These are phyloP conservation scores for Helicoverpa zea DNA, from an alignment of 1,140 invertebrate species.

Conservation along the genomic window DNA sequence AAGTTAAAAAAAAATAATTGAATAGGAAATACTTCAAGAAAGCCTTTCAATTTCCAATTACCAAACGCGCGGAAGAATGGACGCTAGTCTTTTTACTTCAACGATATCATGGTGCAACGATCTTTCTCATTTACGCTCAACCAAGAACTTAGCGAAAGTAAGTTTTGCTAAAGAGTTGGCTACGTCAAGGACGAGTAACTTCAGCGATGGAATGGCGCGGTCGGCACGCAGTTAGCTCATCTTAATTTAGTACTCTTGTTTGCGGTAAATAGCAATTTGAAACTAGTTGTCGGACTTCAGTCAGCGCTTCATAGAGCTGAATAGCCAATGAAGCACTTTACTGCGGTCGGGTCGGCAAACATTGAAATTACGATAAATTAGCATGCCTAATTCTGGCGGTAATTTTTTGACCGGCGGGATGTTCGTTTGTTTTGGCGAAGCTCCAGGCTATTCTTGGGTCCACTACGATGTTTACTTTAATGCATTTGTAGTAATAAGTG, in stretches of 20 bases:
- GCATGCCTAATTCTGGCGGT: slow-evolving; percentile 21
- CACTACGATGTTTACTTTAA: slow-evolving; percentile 18
- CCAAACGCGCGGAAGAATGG: slow-evolving; percentile 4
- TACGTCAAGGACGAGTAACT: slow-evolving; percentile 26
- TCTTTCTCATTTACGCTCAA: slow-evolving; percentile 56
- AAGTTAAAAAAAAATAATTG: too few species aligned
- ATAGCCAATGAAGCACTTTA: slow-evolving; percentile 70
- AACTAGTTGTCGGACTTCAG: slow-evolving; percentile 74
- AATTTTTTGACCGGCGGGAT: slow-evolving; percentile 2
- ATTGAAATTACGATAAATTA: slow-evolving; percentile 47
- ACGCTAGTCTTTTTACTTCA: slow-evolving; percentile 38
- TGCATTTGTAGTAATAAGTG: not conserved
- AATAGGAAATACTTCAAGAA: too few species aligned
- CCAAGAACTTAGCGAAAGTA: slow-evolving; percentile 54
- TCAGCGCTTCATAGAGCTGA: slow-evolving; percentile 68
- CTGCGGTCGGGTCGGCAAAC: slow-evolving; percentile 41
- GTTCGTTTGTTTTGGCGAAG: slow-evolving; percentile 18
- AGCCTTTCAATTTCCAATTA: slow-evolving; percentile 35
- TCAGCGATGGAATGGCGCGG: slow-evolving; percentile 54
- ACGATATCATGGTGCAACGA: slow-evolving; percentile 49
- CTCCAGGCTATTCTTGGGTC: slow-evolving; percentile 5
- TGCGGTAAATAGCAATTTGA: slow-evolving; percentile 82
- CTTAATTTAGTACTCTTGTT: slow-evolving; percentile 83
- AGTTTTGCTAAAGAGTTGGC: slow-evolving; percentile 60
- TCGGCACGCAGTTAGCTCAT: slow-evolving; percentile 71